Base-by-base conservation (phyloP, 2,797 vertebrate genomes). In the Catharus ustulatus region DNA sequence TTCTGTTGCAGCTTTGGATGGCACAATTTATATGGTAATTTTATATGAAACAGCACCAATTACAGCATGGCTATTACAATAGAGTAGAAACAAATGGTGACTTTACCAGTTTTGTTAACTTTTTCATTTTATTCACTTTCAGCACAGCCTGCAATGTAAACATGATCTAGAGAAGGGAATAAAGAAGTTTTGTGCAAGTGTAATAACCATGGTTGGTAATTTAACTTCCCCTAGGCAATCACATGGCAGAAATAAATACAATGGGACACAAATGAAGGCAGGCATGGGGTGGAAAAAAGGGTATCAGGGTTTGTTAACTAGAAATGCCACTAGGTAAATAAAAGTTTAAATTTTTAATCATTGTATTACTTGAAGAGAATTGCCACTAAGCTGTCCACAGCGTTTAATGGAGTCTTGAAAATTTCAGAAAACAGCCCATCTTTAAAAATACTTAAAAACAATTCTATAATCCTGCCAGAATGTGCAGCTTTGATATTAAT, bases 21-120 rank as follows among this genome's bases (percentile, higher is more conserved):
- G 69, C 12, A 49, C 91, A 95, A 97, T 97, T 97, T 97, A 94
- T 75, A 97, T 96, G 88, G 52, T 96, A 97, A 97, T 98, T 97
- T 97, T 94, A 73, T 91, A 88, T 87, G 89, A 89, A 87, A 94
- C 27, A 87, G 82, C 9, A 8, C 89, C 92, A 95, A 71, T 97
- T 97, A 93, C 94, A 84, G 89, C 91, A 84, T 63, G 81, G 87
- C 45, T 96, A 27, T 88, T 96, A 92, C 75, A 94, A 82, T 8
- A 84, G 78, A 87, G 75, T 52, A 84, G 94, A 45, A 93, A 82
- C 74, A 94, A 91, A 93, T 72, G 48, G 92, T 84, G 81, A 85
- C 89, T 95, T 95, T 93, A 96, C 93, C 86, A 75, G 62, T 95
- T 96, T 95, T 85, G 89, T 94, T 92, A 96, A 92, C 80, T 96